Base-by-base conservation (phyloP, 2,888 invertebrate species). In the Chymomyza caudatula region DNA sequence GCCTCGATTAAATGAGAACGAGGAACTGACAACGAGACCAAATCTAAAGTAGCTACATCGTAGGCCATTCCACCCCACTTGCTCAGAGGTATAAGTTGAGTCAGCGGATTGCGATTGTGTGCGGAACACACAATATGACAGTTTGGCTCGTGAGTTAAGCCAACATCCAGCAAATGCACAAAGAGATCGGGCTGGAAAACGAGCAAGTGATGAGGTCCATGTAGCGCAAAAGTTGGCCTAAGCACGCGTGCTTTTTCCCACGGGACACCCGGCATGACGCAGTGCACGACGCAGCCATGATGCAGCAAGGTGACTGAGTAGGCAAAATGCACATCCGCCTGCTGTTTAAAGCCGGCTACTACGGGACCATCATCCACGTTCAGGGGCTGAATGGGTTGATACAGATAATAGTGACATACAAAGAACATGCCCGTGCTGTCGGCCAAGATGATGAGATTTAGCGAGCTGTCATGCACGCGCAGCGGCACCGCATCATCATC, bases 151-250 rank as follows among this genome's bases (percentile, higher is more conserved):
- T 96, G 97, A 80, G 93, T 93, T 8, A 94, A 91, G 3, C 96
- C 95, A 55, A 97, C 94, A 91, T 97, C 97, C 60, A 97, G 91
- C 23, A 97, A 91, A 87, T 97, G 97, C 0, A 95, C 94, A 90
- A 96, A 97, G 29, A 96, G 92, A 86, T 94, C 96, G 13, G 96
- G 96, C 22, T 96, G 94, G 84, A 95, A 94, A 1, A 97, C 96
- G 42, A 96, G 90, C 87, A 97, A 92, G 79, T 96, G 94, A 87
- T 95, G 95, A 72, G 94, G 95, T 0, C 90, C 94, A 75, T 95
- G 94, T 60, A 96, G 91, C 2, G 93, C 93, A 89, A 96, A 96
- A 0, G 95, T 94, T 1, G 96, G 96, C 52, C 95, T 92, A 80
- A 96, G 91, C 0, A 94, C 91, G 88, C 95, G 94, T 2, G 96